phyloP scores from a whole-genome alignment of 2,797 vertebrate genomes.

The Microctenopoma steveboyesi region DNA sequence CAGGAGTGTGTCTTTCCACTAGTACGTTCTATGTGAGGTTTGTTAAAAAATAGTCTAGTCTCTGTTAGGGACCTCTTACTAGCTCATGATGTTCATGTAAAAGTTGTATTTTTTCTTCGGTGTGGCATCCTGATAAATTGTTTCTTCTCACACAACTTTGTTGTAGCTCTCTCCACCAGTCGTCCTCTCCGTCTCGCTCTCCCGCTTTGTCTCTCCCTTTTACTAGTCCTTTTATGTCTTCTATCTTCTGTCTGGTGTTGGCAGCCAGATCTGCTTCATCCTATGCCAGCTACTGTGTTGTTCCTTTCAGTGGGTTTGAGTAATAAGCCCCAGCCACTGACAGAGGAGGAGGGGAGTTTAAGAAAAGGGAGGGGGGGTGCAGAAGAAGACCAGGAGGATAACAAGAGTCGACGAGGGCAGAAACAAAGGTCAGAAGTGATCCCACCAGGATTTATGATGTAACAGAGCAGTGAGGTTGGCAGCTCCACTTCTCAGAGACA shows the following conservation, averaged over 20 bases:
- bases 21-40: slow-evolving; percentile 16
- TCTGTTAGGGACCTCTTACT: slow-evolving; percentile 30
- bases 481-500: slow-evolving; percentile 45
- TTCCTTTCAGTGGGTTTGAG: slow-evolving; percentile 63
- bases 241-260: slow-evolving; percentile 71
- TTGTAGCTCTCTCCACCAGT: slow-evolving; percentile 26
- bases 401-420: slow-evolving; percentile 40
- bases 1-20: slow-evolving; percentile 33
- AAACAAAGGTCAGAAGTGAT: slow-evolving; percentile 68
- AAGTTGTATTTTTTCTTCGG: slow-evolving; percentile 55
- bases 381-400: slow-evolving; percentile 46
- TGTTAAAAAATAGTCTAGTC: slow-evolving; percentile 31
- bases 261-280: slow-evolving; percentile 70
- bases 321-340: slow-evolving; percentile 66
- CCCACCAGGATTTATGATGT: slow-evolving; percentile 58
- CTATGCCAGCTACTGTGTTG: slow-evolving; percentile 72
- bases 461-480: slow-evolving; percentile 29
- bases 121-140: slow-evolving; percentile 58
- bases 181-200: slow-evolving; percentile 16
- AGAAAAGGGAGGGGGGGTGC: slow-evolving; percentile 61
- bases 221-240: slow-evolving; percentile 60
- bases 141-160: slow-evolving; percentile 32
- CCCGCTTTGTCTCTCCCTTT: slow-evolving; percentile 36
- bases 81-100: slow-evolving; percentile 60
- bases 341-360: slow-evolving; percentile 49